These are phyloP conservation scores for Lobophora halterata DNA, from an alignment of 2,888 invertebrate genomes.

Conservation along the genomic window DNA sequence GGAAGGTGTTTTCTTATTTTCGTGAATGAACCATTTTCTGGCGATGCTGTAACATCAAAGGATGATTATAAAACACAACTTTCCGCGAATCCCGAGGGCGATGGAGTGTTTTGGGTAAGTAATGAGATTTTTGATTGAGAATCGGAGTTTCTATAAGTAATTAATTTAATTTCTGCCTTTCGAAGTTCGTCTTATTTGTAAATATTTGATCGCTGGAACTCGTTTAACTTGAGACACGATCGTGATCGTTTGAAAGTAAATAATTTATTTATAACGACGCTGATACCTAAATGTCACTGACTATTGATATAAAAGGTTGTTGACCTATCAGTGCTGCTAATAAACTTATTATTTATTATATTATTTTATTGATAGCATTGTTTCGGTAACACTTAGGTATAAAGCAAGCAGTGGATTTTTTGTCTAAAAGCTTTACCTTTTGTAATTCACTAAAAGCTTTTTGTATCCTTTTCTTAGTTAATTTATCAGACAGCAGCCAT, in stretches of 20 bases:
- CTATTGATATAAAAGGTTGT: slow-evolving; percentile 16
- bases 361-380: background rate
- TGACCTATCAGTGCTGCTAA: slow-evolving; percentile 15
- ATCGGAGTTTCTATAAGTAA: slow-evolving; percentile 38
- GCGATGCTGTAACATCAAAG: slow-evolving; percentile 53
- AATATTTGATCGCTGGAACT: slow-evolving; percentile 39
- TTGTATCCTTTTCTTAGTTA: slow-evolving; percentile 14
- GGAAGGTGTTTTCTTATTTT: slow-evolving; percentile 58
- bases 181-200: slow-evolving; percentile 30
- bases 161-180: slow-evolving; percentile 40
- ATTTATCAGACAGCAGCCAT: slow-evolving; percentile 21
- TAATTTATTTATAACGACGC: slow-evolving; percentile 20
- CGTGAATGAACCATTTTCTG: slow-evolving; percentile 42
- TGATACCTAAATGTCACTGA: slow-evolving; percentile 11
- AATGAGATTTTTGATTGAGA: slow-evolving; percentile 50
- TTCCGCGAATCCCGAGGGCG: slow-evolving; percentile 46
- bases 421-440: no score
- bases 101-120: slow-evolving; percentile 70
- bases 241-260: slow-evolving; percentile 23
- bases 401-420: no score
- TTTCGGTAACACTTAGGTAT: no score
- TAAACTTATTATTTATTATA: slow-evolving; percentile 6
- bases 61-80: slow-evolving; percentile 47
- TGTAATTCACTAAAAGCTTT: slow-evolving; percentile 2
- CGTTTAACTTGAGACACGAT: slow-evolving; percentile 24